A percentile compares a stretch with the other conserved stretches of the same genome.
Conservation (phyloP, 2,797 vertebrate genomes). For the Cynopterus sphinx region DNA sequence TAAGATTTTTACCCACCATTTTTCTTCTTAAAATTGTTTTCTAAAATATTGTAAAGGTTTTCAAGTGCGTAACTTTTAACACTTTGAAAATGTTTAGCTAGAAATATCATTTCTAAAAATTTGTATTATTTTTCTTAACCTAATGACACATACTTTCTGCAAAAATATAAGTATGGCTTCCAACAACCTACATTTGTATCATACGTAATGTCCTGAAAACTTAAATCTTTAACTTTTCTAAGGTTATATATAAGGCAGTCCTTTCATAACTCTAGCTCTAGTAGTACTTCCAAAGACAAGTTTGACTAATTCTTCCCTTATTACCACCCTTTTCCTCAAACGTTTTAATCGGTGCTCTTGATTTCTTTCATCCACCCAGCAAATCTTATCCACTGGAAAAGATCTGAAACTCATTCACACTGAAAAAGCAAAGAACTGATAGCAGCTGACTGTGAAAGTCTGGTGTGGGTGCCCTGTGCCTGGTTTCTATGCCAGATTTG, state of each 20-base stretch:
- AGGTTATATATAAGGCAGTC: background rate
- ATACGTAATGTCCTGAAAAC: background rate
- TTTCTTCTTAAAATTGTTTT: conserved; percentile 25
- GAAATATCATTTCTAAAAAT: background rate
- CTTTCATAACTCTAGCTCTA: background rate
- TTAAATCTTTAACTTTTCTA: background rate
- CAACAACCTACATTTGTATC: background rate
- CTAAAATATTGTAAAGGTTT: background rate
- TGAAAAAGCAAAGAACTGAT: background rate
- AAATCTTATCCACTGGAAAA: background rate
- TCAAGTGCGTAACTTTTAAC: background rate
- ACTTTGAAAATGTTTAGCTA: conserved; percentile 19
- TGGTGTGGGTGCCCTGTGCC: background rate
- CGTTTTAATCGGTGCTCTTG: background rate
- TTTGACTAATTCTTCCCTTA: background rate
- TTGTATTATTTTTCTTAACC: background rate
- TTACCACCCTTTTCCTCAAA: background rate
- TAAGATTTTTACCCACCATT: background rate
- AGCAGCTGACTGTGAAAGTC: background rate
- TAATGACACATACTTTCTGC: background rate
- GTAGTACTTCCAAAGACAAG: background rate
- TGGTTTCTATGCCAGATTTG: background rate
- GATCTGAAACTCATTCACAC: background rate
- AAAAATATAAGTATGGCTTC: background rate
- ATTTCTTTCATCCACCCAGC: background rate